A percentile compares a stretch with the other conserved stretches of the same genome.
phyloP scores from a whole-genome alignment of 2,113 vertebrate genomes.

The Spea bombifrons region DNA sequence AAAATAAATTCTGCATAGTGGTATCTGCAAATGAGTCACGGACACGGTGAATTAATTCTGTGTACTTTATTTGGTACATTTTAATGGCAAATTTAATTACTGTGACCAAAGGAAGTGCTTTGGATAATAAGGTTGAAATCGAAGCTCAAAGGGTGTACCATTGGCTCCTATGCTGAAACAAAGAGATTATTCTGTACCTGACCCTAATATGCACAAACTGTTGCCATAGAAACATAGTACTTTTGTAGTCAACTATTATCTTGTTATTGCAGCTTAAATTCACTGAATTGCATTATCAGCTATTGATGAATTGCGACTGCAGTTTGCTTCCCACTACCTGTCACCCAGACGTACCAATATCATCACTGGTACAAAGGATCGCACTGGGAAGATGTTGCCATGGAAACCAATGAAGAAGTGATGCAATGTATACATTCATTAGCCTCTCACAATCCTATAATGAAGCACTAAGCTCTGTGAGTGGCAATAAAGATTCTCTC shows the following conservation, averaged over 20 bases:
- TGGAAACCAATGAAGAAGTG: constrained; percentile 62
- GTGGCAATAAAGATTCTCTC: constrained; percentile 47
- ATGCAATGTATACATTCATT: constrained; percentile 61
- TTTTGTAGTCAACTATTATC: constrained; percentile 47
- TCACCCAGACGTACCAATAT: constrained; percentile 25
- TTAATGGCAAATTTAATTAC: constrained; percentile 44
- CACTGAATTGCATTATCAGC: constrained; percentile 54
- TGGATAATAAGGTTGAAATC: constrained; percentile 35
- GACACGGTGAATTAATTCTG: constrained; percentile 26
- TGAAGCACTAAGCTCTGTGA: constrained; percentile 51
- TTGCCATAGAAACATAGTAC: constrained; percentile 70
- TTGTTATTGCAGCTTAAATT: constrained; percentile 56
- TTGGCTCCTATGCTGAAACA: neutral
- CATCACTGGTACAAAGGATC: constrained; percentile 59
- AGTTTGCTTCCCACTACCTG: neutral
- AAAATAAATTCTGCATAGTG: constrained; percentile 8
- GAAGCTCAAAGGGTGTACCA: constrained; percentile 4
- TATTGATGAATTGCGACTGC: constrained; percentile 50
- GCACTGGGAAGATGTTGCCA: constrained; percentile 66
- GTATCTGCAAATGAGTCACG: neutral
- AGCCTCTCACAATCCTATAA: constrained; percentile 61
- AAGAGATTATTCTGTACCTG: constrained; percentile 7
- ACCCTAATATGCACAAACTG: constrained; percentile 53
- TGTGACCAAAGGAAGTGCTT: constrained; percentile 37
- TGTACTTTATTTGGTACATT: constrained; percentile 19